Evolutionary conservation across 2,797 vertebrate species (phyloP), one percentile per base, ranked within the genome.

Genomic region (Denticeps clupeoides): DNA sequence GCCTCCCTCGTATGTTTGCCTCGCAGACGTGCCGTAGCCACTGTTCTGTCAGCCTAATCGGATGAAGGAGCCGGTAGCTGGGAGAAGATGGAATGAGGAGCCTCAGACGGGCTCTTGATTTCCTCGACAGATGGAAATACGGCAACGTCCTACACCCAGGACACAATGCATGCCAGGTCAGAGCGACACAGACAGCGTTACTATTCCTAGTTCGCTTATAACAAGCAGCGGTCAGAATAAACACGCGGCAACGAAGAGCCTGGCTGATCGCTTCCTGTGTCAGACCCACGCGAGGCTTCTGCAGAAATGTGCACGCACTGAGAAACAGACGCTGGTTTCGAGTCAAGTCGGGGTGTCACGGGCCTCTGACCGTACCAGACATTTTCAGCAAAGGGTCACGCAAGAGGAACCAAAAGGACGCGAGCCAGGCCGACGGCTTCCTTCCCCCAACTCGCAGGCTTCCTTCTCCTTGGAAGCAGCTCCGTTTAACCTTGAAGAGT

Each of bases 401-500:
- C 2, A 42, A 22, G 19, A 38, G 28, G 35, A 16, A 23, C 26
- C 41, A 11, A 26, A 13, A n/a, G 18, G 33, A 40, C 25, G 13
- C 33, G 5, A 41, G 24, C 35, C 40, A 29, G 24, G 65, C 62
- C 58, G 56, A 70, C 55, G 68, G 67, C 56, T 64, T 53, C 73
- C 75, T 80, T 77, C 69, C 72, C 72, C 76, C 80, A 74, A 70
- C 56, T 61, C 68, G 55, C 62, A 67, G 69, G 70, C 70, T 60
- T 72, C 63, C 59, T 66, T 72, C 61, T 65, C 72, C 24, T 55
- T 51, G 25, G 68, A 74, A 67, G 63, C 62, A 59, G 67, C 78
- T 75, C 60, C 59, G 72, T 81, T 84, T 85, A 86, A 85, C 82
- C 82, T 84, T 83, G 81, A 81, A 77, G 76, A 82, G 77, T 84